Evolutionary conservation across 2,113 vertebrate genomes (phyloP).

Genomic region (Rhabdomys dilectus): DNA sequence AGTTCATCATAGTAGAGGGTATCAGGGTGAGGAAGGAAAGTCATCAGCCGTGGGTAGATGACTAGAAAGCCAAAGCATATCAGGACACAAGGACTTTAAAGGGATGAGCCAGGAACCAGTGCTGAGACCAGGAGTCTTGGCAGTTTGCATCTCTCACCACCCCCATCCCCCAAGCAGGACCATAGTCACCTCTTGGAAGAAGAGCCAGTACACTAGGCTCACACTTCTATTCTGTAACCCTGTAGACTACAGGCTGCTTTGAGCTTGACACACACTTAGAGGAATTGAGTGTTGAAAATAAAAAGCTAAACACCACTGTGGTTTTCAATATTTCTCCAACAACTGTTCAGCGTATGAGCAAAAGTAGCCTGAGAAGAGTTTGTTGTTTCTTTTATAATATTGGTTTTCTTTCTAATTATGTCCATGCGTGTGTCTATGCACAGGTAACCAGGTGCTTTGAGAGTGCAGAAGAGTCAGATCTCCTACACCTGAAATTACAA

Average conservation of each 20-base stretch:
- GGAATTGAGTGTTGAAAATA: background rate
- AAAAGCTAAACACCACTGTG: background rate
- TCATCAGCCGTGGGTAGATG: background rate
- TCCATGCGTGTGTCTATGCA: background rate
- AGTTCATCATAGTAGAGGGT: background rate
- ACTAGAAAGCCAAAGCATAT: background rate
- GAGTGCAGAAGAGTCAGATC: too few species aligned
- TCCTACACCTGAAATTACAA: background rate
- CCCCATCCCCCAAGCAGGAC: background rate
- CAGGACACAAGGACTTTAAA: background rate
- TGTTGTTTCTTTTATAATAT: background rate
- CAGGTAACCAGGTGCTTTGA: background rate
- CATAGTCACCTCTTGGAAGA: background rate
- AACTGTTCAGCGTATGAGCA: background rate
- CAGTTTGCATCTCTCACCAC: background rate
- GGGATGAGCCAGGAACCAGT: background rate
- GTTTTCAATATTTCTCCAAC: background rate
- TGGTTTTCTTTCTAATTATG: background rate
- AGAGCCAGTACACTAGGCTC: background rate
- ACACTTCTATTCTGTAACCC: background rate
- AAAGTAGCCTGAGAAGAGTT: background rate
- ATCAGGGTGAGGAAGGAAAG: constrained; percentile 1
- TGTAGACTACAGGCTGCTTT: background rate
- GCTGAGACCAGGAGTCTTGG: background rate
- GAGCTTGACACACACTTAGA: background rate